phyloP scores from a whole-genome alignment of 2,888 invertebrate species.

The Patella pellucida region DNA sequence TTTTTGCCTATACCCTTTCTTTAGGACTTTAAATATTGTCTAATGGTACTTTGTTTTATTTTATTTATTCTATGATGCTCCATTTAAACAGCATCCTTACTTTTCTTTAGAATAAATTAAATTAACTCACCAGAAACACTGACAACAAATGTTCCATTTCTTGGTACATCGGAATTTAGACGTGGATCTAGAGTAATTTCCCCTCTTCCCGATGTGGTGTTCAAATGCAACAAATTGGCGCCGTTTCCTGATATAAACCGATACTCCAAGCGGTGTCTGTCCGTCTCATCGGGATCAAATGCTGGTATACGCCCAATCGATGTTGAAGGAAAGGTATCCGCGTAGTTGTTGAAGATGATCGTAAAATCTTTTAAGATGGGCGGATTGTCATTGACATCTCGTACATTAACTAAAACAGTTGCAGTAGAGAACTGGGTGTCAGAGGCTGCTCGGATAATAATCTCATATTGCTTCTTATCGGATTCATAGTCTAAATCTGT shows the following conservation, averaged over 20 bases:
- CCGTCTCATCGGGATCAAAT: constrained; percentile 93
- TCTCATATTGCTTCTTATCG: constrained; percentile 88
- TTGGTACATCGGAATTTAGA: constrained; percentile 94
- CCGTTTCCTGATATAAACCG: constrained; percentile 92
- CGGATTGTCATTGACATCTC: constrained; percentile 93
- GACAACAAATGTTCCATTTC: constrained; percentile 92
- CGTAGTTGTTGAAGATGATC: constrained; percentile 95
- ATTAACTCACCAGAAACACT: constrained; percentile 82
- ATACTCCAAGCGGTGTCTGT: constrained; percentile 80
- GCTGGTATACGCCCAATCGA: constrained; percentile 93
- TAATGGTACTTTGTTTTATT: no score
- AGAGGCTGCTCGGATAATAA: constrained; percentile 91
- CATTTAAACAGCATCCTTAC: no score
- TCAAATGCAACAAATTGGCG: constrained; percentile 87
- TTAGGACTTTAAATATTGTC: no score
- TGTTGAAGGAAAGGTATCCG: constrained; percentile 92
- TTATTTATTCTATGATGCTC: no score
- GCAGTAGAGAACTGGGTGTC: constrained; percentile 91
- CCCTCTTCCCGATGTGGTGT: constrained; percentile 80
- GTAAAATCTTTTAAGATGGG: constrained; percentile 91
- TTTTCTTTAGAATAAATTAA: no score
- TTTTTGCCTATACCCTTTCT: no score
- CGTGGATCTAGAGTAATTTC: constrained; percentile 90
- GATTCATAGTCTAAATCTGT: constrained; percentile 96
- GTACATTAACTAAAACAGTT: constrained; percentile 88